phyloP scores from a whole-genome alignment of 2,113 vertebrate species.

The Cryptotis parvus region DNA sequence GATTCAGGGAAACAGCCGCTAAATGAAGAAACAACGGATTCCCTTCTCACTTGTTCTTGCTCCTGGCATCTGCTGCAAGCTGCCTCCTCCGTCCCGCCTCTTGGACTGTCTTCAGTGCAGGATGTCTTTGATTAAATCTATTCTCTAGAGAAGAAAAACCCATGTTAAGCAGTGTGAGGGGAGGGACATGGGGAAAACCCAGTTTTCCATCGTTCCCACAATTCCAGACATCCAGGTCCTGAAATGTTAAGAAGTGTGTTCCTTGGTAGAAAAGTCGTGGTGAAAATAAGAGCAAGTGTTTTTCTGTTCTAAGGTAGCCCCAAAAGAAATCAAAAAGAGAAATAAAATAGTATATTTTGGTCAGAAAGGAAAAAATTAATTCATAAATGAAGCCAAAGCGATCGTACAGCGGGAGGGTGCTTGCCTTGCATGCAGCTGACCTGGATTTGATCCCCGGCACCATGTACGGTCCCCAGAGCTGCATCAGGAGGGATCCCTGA shows the following conservation, averaged over 20 bases:
- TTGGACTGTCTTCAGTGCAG: constrained; percentile 57
- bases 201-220: neutral
- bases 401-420: neutral
- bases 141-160: constrained; percentile 24
- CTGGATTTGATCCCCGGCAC: too few species aligned
- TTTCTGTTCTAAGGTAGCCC: neutral
- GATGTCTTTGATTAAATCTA: constrained; percentile 36
- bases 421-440: too few species aligned
- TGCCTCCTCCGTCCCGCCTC: constrained; percentile 43
- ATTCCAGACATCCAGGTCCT: constrained; percentile 12
- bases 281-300: neutral
- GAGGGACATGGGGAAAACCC: neutral
- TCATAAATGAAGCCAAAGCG: neutral
- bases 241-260: constrained; percentile 8
- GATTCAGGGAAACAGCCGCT: neutral
- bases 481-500: too few species aligned
- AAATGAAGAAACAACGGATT: constrained; percentile 12
- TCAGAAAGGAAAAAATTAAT: constrained; percentile 29
- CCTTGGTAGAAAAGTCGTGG: neutral
- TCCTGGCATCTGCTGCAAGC: neutral
- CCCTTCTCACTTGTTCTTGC: constrained; percentile 24
- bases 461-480: too few species aligned
- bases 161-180: constrained; percentile 17
- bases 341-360: neutral
- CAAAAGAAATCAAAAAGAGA: too few species aligned